Base-by-base conservation (phyloP, 2,113 vertebrate genomes). In the Callospermophilus lateralis region DNA sequence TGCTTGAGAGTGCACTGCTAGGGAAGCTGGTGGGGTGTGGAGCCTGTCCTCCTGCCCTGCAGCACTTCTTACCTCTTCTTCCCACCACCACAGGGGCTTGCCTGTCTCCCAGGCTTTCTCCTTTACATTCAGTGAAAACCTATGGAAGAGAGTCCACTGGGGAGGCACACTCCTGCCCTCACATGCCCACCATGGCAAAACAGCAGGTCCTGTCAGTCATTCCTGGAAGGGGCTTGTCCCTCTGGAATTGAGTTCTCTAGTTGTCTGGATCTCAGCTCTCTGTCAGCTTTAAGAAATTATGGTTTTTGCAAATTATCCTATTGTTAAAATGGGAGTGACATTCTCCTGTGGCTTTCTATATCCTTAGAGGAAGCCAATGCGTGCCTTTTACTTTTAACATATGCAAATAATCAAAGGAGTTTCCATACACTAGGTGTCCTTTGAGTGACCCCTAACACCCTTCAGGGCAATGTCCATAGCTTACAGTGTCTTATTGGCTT, bases 221-320 rank as follows among this genome's bases (percentile, higher is more conserved):
- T 84, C 51, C 67, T 45, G 8, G 32, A n/a, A 65, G 70, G 53
- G 34, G 8, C 68, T 76, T 76, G n/a, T 53, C 51, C 15, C 37
- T 76, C 45, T 81, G 88, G 7, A 91, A 48, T 67, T 89, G 45
- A n/a, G 72, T 51, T 92, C 34, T 72, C 78, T 65, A 45, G n/a
- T 91, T 83, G 77, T 37, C 84, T 79, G 42, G 39, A 63, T 73
- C 84, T 80, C 84, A 70, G n/a, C 67, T 70, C 55, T 78, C 84
- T 45, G 30, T 42, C 39, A 32, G 30, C 89, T 30, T 76, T 88
- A 45, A 34, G 74, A 74, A 88, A 58, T n/a, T 45, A 68, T 11
- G 58, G 53, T 67, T 96, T 67, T 28, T 28, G 28, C 4, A 48
- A 19, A 78, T 68, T 42, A 48, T 48, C 28, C 70, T 37, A 65